Evolutionary conservation across 2,888 invertebrate genomes (phyloP).

Genomic region (Habrosyne pyritoides): DNA sequence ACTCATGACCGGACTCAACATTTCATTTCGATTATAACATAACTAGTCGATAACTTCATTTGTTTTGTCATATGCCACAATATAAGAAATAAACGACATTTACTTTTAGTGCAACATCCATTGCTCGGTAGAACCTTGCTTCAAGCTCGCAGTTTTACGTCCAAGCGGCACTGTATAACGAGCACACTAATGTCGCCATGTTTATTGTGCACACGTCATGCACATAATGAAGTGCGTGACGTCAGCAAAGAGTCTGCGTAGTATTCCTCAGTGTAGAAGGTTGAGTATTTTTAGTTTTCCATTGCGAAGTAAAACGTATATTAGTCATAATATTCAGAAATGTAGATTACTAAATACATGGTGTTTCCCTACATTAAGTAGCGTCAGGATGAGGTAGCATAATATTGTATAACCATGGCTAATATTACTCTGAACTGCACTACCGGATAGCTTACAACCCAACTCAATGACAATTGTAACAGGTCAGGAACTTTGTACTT

Average conservation of each 20-base stretch:
- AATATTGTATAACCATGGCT: background rate
- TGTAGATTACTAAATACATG: conserved; percentile 21
- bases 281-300: conserved; percentile 24
- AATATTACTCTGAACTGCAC: background rate
- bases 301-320: conserved; percentile 13
- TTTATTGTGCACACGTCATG: background rate
- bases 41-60: conserved; percentile 41
- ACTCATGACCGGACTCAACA: conserved; percentile 55
- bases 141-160: background rate
- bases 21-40: conserved; percentile 58
- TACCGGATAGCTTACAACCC: background rate
- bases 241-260: conserved; percentile 45
- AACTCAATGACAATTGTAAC: no score
- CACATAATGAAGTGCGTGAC: conserved; percentile 32
- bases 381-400: conserved; percentile 17
- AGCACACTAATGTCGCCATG: background rate
- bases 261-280: conserved; percentile 43
- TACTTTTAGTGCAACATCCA: background rate
- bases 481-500: no score
- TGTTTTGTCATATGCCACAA: conserved; percentile 29
- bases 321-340: background rate
- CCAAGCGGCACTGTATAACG: conserved; percentile 12
- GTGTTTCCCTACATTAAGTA: conserved; percentile 45
- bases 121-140: background rate
- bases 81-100: background rate